Evolutionary conservation across 53 echinoderm and acorn worm species (phyloP).

Genomic region (Echinarachnius parma): DNA sequence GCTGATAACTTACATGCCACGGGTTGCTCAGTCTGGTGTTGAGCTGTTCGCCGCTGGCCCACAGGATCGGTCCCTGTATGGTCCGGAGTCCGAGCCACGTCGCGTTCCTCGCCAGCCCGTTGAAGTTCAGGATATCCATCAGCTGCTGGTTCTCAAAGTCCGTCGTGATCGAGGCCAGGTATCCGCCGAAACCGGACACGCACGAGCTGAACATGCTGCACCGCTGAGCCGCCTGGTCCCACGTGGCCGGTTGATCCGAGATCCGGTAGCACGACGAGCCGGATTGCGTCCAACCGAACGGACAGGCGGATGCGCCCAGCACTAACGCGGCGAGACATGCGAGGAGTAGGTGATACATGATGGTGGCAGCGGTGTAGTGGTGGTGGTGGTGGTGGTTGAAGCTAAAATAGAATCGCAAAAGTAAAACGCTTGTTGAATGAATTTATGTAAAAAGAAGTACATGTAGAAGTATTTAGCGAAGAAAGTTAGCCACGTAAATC

Average conservation of each 20-base stretch:
- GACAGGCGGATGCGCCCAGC: constrained; percentile 28
- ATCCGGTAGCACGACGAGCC: constrained; percentile 47
- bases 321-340: constrained; percentile 18
- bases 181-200: constrained; percentile 20
- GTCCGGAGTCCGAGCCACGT: constrained; percentile 58
- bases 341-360: too few species aligned
- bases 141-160: constrained; percentile 50
- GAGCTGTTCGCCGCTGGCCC: constrained; percentile 33
- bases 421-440: too few species aligned
- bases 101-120: constrained; percentile 30
- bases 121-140: constrained; percentile 37
- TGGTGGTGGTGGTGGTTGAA: too few species aligned
- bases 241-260: constrained; percentile 24
- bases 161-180: constrained; percentile 55
- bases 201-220: constrained; percentile 57
- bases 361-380: too few species aligned
- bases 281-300: constrained; percentile 42
- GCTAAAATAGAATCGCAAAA: too few species aligned
- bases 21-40: constrained; percentile 21
- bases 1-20: constrained; percentile 45
- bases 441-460: too few species aligned
- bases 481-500: too few species aligned
- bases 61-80: constrained; percentile 7
- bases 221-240: constrained; percentile 10
- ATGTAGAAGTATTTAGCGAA: too few species aligned